Evolutionary conservation across 2,797 vertebrate species (phyloP), one percentile per base, ranked within the genome.

Genomic region (Scarus forsteni): DNA sequence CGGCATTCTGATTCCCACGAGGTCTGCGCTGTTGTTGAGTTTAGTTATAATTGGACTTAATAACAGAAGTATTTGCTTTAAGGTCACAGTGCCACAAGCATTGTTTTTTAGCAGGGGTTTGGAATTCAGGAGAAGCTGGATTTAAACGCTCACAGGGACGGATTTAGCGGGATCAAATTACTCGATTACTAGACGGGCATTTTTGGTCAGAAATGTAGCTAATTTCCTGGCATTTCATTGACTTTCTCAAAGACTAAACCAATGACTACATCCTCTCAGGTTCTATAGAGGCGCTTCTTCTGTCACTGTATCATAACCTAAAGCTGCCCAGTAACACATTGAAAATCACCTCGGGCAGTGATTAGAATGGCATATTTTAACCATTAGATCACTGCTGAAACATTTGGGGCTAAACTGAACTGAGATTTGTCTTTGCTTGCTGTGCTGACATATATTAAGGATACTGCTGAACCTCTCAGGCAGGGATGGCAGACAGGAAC

Each of bases 31-130:
- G 60, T 77, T 62, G 43, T 79, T 55, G 46, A 60, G 61, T 42
- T 77, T 19, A 74, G 1, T 60, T 69, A 11, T 79, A 86, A 84
- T 81, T 85, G 34, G 60, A 80, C 90, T 85, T 87, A 86, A 86
- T 90, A 86, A 84, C 71, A 66, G 10, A 86, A 66, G 27, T 84
- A 85, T 88, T 70, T 70, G 72, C 45, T 79, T 82, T 79, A 44
- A 70, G 60, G 58, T 79, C 56, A 77, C 52, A 63, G 60, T 66
- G 59, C 77, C 71, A 65, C 60, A 61, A 73, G 83, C 79, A 62
- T 71, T 79, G 62, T 71, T 82, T 71, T 82, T 83, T 80, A 63
- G 75, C 70, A 34, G 42, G 66, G 43, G 14, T 60, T 67, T 68
- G 58, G 14, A 85, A 70, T 80, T 85, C 10, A 70, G 70, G 38